These are phyloP conservation scores for Oeneis ivallda DNA, from an alignment of 2,888 invertebrate genomes.

Conservation along the genomic window DNA sequence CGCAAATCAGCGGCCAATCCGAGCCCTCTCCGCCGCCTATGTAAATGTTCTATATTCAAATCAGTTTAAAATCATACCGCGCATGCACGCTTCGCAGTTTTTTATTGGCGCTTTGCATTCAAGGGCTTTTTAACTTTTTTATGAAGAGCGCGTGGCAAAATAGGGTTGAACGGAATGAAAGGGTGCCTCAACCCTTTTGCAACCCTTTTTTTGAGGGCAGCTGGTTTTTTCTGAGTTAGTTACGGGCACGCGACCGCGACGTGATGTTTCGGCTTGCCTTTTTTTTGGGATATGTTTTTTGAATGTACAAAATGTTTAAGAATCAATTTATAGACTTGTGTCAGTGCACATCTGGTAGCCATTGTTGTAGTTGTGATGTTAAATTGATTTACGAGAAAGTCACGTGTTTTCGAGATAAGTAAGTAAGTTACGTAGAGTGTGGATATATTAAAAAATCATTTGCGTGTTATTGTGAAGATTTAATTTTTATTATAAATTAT, in stretches of 20 bases:
- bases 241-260: constrained; percentile 67
- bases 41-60: constrained; percentile 79
- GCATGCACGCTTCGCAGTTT: constrained; percentile 75
- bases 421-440: neutral
- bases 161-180: constrained; percentile 47
- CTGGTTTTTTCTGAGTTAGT: constrained; percentile 66
- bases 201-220: constrained; percentile 70
- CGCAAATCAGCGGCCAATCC: constrained; percentile 67
- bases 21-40: constrained; percentile 55
- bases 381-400: constrained; percentile 1
- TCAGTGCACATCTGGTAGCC: constrained; percentile 29
- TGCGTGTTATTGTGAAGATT: too few species aligned
- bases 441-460: neutral
- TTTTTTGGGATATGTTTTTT: constrained; percentile 43
- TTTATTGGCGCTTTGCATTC: constrained; percentile 75
- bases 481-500: too few species aligned
- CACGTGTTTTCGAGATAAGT: constrained; percentile 5
- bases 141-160: constrained; percentile 49
- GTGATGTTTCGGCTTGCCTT: constrained; percentile 55
- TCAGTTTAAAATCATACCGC: constrained; percentile 78
- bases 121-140: constrained; percentile 51
- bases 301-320: constrained; percentile 18
- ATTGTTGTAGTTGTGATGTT: constrained; percentile 4
- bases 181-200: constrained; percentile 63
- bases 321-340: constrained; percentile 16